Base-by-base conservation (phyloP, 1,140 invertebrate genomes). In the Cardiocondyla obscurior region DNA sequence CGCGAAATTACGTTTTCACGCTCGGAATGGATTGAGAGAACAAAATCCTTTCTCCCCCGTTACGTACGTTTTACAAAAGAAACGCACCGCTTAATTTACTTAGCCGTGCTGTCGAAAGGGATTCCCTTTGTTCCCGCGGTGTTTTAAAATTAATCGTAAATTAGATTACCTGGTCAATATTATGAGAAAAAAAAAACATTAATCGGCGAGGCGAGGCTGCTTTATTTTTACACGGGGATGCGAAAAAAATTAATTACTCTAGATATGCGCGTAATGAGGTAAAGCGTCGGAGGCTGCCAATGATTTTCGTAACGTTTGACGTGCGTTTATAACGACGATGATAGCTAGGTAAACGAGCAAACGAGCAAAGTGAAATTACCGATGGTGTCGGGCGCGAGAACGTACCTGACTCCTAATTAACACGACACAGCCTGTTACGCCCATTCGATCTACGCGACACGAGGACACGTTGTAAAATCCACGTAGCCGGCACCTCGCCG, bases 351-450 rank as follows among this genome's bases (percentile, higher is more conserved):
- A n/a, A n/a, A n/a, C n/a, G 8, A 51, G 55, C 55, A 72, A 81
- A 81, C 51, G 65, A 81, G 36, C 64, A 42, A 57, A 70, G 77
- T 70, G 51, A 36, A 81, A 81, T 81, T 81, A 81, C 22, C 36
- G 30, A n/a, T 39, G 28, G 28, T 70, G 39, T 81, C n/a, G 53
- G 19, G 64, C 46, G 51, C 64, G 77, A 57, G 77, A 72, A 72
- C 42, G 77, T 72, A 81, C 64, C 77, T n/a, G 8, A 19, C 14
- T 72, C 22, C 77, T 81, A 81, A 81, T 81, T 81, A 81, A 72
- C 77, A 81, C 77, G 65, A 58, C 65, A 72, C 58, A 58, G 77
- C 77, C 77, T 70, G 65, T 81, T 72, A 81, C 77, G 67, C 65
- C 76, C 65, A 57, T 51, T 44, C 65, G 65, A 81, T 81, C 51